phyloP scores from a whole-genome alignment of 1,140 invertebrate species.

The Vanessa atalanta region DNA sequence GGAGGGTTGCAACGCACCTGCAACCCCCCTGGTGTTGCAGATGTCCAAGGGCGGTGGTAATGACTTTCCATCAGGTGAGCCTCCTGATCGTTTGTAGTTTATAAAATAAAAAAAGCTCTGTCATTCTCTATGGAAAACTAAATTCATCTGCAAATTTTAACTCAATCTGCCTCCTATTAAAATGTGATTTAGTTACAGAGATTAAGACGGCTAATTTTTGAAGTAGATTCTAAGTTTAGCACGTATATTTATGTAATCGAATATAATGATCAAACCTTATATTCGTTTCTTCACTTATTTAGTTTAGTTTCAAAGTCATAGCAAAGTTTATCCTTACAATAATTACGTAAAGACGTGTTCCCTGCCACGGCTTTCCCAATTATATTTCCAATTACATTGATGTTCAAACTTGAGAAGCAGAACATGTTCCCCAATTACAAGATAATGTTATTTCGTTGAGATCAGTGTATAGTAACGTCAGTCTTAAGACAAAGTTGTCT shows the following conservation, averaged over 20 bases:
- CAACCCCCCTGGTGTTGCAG: too few species aligned
- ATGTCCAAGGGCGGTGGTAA: too few species aligned
- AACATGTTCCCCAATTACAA: conserved; percentile 40
- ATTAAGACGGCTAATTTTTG: too few species aligned
- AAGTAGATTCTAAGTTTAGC: too few species aligned
- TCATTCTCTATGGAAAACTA: too few species aligned
- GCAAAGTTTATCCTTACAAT: conserved; percentile 3
- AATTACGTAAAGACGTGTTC: conserved; percentile 25
- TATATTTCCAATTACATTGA: conserved; percentile 42
- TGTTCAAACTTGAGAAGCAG: conserved; percentile 29
- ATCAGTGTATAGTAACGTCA: background rate
- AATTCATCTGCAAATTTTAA: too few species aligned
- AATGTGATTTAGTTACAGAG: too few species aligned
- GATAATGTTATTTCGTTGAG: conserved; percentile 39
- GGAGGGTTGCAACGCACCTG: too few species aligned
- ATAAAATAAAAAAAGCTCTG: too few species aligned
- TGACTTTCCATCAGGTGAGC: too few species aligned
- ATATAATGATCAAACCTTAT: background rate
- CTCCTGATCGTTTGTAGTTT: too few species aligned
- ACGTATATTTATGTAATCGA: background rate
- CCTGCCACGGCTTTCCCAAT: conserved; percentile 35
- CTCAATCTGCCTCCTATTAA: too few species aligned
- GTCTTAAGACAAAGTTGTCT: conserved; percentile 14
- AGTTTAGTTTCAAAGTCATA: background rate
- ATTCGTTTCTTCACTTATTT: conserved; percentile 1